These are phyloP conservation scores for Bubalus kerabau DNA, from an alignment of 2,113 vertebrate species.

Conservation along the genomic window DNA sequence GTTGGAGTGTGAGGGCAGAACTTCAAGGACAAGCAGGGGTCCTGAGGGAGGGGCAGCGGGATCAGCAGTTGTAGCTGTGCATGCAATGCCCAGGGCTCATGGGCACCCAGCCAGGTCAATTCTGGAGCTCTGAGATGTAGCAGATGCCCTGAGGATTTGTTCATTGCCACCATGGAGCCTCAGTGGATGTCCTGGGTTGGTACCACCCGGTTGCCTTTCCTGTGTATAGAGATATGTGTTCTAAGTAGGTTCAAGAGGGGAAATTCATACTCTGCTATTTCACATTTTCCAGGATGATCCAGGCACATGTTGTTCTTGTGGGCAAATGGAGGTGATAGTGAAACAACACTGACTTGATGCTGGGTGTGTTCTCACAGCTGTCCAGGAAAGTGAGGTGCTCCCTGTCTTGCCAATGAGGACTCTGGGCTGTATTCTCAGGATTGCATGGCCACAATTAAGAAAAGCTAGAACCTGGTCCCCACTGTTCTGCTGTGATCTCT, in stretches of 20 bases:
- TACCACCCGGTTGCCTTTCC: neutral
- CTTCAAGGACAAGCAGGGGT: neutral
- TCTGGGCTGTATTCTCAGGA: neutral
- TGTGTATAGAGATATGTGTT: neutral
- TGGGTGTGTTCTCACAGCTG: neutral
- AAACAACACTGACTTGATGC: too few species aligned
- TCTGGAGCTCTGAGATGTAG: too few species aligned
- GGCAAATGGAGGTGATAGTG: neutral
- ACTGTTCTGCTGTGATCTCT: neutral
- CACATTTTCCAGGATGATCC: neutral
- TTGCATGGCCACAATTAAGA: neutral
- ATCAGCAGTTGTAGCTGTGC: neutral
- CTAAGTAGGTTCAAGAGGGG: neutral
- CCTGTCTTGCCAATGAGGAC: neutral
- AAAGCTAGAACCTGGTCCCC: neutral
- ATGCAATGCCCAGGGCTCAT: neutral
- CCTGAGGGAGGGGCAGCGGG: fast-evolving
- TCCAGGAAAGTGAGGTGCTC: neutral
- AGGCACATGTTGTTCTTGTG: neutral
- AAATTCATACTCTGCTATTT: neutral
- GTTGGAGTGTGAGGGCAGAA: neutral
- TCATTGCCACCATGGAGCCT: neutral
- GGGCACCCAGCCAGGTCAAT: neutral
- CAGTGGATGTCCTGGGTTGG: neutral
- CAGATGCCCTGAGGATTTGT: neutral